phyloP scores from a whole-genome alignment of 2,888 invertebrate species.

The Lasioglossum villosulum region DNA sequence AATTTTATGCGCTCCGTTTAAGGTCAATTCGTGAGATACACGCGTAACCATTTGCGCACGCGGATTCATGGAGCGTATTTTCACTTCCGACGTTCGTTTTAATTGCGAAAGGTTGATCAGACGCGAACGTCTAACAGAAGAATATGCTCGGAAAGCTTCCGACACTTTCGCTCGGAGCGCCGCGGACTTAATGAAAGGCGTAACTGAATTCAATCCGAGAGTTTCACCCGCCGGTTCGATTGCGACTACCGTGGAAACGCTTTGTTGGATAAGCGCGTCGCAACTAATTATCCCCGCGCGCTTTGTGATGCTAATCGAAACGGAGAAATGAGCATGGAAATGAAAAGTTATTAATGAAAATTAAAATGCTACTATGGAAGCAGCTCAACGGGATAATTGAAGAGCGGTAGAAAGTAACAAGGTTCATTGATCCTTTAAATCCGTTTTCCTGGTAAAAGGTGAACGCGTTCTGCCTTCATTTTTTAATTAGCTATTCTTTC shows the following conservation, averaged over 20 bases:
- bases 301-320: constrained; percentile 13
- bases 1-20: neutral
- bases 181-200: constrained; percentile 27
- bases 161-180: constrained; percentile 49
- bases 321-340: neutral
- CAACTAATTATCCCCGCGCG: neutral
- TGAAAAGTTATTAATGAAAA: neutral
- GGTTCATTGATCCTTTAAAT: neutral
- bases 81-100: neutral
- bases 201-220: neutral
- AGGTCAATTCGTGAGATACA: neutral
- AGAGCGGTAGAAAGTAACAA: constrained; percentile 3
- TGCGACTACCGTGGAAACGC: constrained; percentile 13
- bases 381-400: neutral
- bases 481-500: neutral
- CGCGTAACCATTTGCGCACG: neutral
- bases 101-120: neutral
- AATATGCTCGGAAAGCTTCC: constrained; percentile 23
- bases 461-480: neutral
- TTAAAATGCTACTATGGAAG: neutral
- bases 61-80: neutral
- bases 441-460: neutral
- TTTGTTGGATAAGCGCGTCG: constrained; percentile 10
- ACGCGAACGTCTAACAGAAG: neutral
- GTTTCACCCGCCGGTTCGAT: constrained; percentile 20